Percentiles rank a stretch among this genome's conserved stretches.
These are phyloP conservation scores for Thamnophis sirtalis DNA, from an alignment of 2,113 vertebrate genomes.

Conservation along the genomic window DNA sequence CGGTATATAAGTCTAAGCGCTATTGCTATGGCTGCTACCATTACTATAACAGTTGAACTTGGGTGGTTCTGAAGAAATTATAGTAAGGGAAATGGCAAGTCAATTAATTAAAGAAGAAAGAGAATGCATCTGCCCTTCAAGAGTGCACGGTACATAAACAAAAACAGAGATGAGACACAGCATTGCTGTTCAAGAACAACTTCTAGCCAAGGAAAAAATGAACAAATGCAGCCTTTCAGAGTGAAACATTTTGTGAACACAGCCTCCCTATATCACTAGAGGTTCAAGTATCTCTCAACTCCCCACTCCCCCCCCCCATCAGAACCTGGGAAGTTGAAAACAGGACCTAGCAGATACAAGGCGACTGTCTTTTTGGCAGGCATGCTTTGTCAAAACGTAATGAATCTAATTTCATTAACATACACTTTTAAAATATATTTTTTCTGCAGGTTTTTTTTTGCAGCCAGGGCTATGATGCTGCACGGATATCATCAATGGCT, in stretches of 20 bases:
- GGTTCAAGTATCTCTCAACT: slow-evolving; percentile 36
- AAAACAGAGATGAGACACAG: slow-evolving; percentile 53
- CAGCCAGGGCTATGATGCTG: neutral
- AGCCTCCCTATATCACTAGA: slow-evolving; percentile 41
- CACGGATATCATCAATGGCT: slow-evolving; percentile 36
- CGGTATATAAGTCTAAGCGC: neutral
- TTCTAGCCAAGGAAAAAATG: slow-evolving; percentile 55
- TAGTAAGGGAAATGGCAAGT: slow-evolving; percentile 38
- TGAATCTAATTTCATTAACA: slow-evolving; percentile 45
- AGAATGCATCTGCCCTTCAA: slow-evolving; percentile 39
- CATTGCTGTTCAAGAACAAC: slow-evolving; percentile 54
- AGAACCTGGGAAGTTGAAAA: slow-evolving; percentile 33
- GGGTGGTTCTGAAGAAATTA: slow-evolving; percentile 47
- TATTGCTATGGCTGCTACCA: slow-evolving; percentile 2
- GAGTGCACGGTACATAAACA: slow-evolving; percentile 47
- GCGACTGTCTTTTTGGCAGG: slow-evolving; percentile 57
- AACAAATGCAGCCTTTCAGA: slow-evolving; percentile 59
- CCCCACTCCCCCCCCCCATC: slow-evolving; percentile 7
- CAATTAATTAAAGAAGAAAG: slow-evolving; percentile 43
- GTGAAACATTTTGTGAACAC: slow-evolving; percentile 55
- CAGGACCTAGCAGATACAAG: slow-evolving; percentile 61
- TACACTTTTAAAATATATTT: slow-evolving; percentile 30
- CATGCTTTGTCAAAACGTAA: slow-evolving; percentile 57
- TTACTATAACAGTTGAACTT: slow-evolving; percentile 28
- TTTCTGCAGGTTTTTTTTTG: neutral